phyloP scores from a whole-genome alignment of 2,797 vertebrate species.

The Telmatherina bonti region DNA sequence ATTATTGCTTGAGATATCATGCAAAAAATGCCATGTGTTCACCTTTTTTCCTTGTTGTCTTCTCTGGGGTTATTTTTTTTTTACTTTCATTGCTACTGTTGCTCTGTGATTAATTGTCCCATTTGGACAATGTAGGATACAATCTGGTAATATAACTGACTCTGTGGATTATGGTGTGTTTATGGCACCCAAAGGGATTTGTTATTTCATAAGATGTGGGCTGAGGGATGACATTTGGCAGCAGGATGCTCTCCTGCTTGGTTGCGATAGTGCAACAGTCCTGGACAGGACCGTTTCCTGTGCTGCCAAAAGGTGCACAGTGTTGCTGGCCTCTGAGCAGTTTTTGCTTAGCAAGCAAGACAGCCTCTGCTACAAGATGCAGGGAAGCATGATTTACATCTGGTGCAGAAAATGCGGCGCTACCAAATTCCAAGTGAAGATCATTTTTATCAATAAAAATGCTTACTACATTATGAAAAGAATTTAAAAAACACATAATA shows the following conservation, averaged over 20 bases:
- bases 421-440: not conserved
- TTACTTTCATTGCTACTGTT: constrained; percentile 5
- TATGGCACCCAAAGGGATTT: constrained; percentile 38
- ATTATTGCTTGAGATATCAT: not conserved
- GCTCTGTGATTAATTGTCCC: constrained; percentile 22
- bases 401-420: not conserved
- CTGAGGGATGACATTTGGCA: constrained; percentile 54
- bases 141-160: constrained; percentile 17
- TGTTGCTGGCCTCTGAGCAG: constrained; percentile 34
- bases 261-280: constrained; percentile 55
- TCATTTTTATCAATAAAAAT: not conserved
- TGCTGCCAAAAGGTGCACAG: constrained; percentile 45
- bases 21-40: not conserved
- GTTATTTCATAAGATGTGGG: constrained; percentile 38
- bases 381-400: constrained; percentile 15
- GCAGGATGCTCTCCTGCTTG: constrained; percentile 43
- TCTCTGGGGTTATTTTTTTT: constrained; percentile 8
- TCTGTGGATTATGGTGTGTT: constrained; percentile 30
- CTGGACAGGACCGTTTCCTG: constrained; percentile 31
- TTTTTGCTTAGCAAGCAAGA: constrained; percentile 31
- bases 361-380: constrained; percentile 20
- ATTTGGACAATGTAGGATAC: constrained; percentile 10
- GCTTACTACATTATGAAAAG: not conserved
- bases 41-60: not conserved
- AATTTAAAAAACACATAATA: not conserved